Base-by-base conservation (phyloP, 2,797 vertebrate genomes). In the Argya squamiceps region DNA sequence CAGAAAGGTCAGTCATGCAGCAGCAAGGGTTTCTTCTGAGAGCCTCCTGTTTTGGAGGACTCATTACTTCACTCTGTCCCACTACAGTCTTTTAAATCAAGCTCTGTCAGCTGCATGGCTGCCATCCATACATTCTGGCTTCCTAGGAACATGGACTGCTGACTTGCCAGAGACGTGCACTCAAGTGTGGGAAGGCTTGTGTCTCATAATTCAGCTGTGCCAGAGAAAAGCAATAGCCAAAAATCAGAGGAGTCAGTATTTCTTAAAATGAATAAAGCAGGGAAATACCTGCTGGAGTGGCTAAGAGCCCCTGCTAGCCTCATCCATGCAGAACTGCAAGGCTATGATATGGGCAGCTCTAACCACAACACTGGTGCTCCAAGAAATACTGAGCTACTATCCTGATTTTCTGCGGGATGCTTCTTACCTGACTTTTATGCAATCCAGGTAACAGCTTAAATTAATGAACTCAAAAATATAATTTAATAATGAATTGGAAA, bases 191-290 rank as follows among this genome's bases (percentile, higher is more conserved):
- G 85, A 89, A 95, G 79, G 82, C 95, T 84, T 85, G 24, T 69
- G 50, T 95, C 64, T 87, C 79, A 59, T 69, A 73, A 89, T 46
- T 89, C 80, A 92, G 62, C 11, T 63, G 34, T 22, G 29, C 95
- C 96, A 97, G 91, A 84, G 63, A 88, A 96, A 95, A 94, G 36
- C 14, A 79, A 71, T 65, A 37, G 81, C 71, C 44, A 92, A 94
- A 95, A 95, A 62, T 49, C 44, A 86, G 90, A 94, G 41, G 11
- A 86, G n/a, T 29, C 44, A 44, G 34, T 22, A 36, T 62, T 80
- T 80, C 82, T 53, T 9, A 17, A 89, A 91, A 56, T 64, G 65
- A 94, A 69, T 73, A 92, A 71, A 87, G 43, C 43, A 75, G 24
- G 78, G 50, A 83, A 89, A 69, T 81, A 74, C 32, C 78, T 92